Conservation (phyloP, 2,888 invertebrate species). For the Nysson spinosus region DNA sequence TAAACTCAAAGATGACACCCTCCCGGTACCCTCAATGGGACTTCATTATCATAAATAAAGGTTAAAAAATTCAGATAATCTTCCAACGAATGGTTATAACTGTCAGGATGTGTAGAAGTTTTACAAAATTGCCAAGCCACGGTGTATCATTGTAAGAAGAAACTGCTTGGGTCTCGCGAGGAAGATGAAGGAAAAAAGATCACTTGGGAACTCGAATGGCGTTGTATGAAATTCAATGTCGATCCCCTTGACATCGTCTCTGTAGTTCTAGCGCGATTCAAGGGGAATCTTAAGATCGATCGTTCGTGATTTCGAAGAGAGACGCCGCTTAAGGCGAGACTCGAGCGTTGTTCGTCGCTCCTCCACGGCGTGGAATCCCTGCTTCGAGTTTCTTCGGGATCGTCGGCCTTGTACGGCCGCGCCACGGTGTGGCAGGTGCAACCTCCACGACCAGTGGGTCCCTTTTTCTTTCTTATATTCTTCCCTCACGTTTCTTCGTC, state of each 20-base stretch:
- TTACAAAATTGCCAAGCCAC: not conserved
- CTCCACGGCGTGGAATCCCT: conserved; percentile 51
- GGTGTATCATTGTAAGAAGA: not conserved
- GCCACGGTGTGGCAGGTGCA: conserved; percentile 69
- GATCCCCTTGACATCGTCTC: conserved; percentile 29
- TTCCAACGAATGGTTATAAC: too few relatives aligned
- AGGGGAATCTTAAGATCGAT: conserved; percentile 49
- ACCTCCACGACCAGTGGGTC: conserved; percentile 58
- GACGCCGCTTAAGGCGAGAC: conserved; percentile 63
- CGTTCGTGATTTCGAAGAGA: conserved; percentile 57
- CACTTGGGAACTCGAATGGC: conserved; percentile 8
- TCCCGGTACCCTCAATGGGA: too few relatives aligned
- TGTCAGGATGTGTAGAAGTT: too few relatives aligned
- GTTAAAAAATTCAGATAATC: too few relatives aligned
- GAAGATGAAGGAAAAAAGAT: conserved; percentile 1
- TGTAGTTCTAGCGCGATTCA: conserved; percentile 27
- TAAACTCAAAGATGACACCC: too few relatives aligned
- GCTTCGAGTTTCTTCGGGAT: conserved; percentile 59
- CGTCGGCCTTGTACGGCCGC: conserved; percentile 73
- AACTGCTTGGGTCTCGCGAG: conserved; percentile 3
- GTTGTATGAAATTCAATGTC: conserved; percentile 47
- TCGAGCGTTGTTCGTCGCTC: conserved; percentile 63
- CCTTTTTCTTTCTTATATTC: conserved; percentile 45
- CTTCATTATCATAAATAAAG: too few relatives aligned
- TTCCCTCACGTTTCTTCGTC: conserved; percentile 26